Evolutionary conservation across 2,113 vertebrate species (phyloP).

Genomic region (Kobus ellipsiprymnus): DNA sequence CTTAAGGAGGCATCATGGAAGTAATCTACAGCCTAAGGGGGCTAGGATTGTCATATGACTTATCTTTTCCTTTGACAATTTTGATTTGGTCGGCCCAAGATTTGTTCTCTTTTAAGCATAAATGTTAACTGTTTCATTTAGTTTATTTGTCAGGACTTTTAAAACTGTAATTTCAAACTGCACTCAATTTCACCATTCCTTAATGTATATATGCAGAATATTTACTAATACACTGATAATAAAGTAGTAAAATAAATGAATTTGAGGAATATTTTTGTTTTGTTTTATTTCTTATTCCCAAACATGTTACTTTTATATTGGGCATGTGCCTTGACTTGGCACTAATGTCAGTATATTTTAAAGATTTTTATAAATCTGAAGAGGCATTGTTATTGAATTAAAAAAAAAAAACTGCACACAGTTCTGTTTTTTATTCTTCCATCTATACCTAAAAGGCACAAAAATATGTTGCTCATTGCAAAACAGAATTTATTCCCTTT

Average conservation of each 20-base stretch:
- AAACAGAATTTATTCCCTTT: not conserved
- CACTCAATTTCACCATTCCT: not conserved
- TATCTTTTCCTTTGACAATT: not conserved
- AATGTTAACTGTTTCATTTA: not conserved
- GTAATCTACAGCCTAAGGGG: not conserved
- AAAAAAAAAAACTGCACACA: not conserved
- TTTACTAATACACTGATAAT: constrained; percentile 23
- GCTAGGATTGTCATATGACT: not conserved
- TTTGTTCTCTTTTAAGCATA: not conserved
- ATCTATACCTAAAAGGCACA: not conserved
- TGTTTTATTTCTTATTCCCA: constrained; percentile 38
- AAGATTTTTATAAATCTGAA: constrained; percentile 14
- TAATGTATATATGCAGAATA: constrained; percentile 6
- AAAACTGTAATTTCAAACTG: constrained; percentile 9
- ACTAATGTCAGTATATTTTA: not conserved
- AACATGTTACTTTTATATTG: not conserved
- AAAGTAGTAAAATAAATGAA: constrained; percentile 39
- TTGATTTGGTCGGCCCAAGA: not conserved
- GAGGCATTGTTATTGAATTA: not conserved
- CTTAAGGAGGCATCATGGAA: not conserved
- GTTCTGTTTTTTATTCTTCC: not conserved
- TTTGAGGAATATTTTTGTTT: constrained; percentile 23
- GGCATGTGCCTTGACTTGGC: not conserved
- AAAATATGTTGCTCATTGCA: not conserved
- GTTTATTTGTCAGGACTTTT: not conserved